phyloP scores from a whole-genome alignment of 2,888 invertebrate species.

The Parnassius apollo region DNA sequence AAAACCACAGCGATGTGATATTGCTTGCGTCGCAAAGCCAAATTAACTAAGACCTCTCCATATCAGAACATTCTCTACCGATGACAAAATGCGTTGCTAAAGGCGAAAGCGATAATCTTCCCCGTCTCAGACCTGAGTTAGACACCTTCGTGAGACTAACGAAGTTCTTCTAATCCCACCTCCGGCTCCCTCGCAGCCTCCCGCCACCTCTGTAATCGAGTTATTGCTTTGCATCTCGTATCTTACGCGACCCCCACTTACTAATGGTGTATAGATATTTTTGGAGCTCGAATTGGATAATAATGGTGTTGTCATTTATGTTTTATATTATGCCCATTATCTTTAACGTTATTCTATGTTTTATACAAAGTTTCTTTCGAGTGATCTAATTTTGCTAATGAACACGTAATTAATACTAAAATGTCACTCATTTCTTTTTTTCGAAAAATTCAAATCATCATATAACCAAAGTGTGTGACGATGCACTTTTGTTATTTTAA shows the following conservation, averaged over 20 bases:
- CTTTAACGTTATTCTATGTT: too few species aligned
- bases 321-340: neutral
- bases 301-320: slow-evolving; percentile 23
- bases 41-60: slow-evolving; percentile 33
- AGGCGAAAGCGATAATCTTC: slow-evolving; percentile 71
- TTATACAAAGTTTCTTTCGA: too few species aligned
- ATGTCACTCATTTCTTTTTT: too few species aligned
- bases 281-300: slow-evolving; percentile 18
- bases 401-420: too few species aligned
- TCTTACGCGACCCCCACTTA: slow-evolving; percentile 46
- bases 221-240: slow-evolving; percentile 73
- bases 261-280: slow-evolving; percentile 32
- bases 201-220: slow-evolving; percentile 59
- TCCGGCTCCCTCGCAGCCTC: slow-evolving; percentile 44
- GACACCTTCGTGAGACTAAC: slow-evolving; percentile 76
- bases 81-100: slow-evolving; percentile 62
- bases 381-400: too few species aligned
- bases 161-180: slow-evolving; percentile 76
- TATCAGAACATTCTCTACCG: slow-evolving; percentile 50
- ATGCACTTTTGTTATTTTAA: too few species aligned
- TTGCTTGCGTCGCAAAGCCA: slow-evolving; percentile 17
- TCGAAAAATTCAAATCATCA: too few species aligned
- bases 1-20: slow-evolving; percentile 1
- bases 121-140: slow-evolving; percentile 65
- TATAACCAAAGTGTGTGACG: too few species aligned